Evolutionary conservation across 2,113 vertebrate species (phyloP), one percentile per base, ranked within the genome.

Genomic region (Sinocyclocheilus maitianheensis): DNA sequence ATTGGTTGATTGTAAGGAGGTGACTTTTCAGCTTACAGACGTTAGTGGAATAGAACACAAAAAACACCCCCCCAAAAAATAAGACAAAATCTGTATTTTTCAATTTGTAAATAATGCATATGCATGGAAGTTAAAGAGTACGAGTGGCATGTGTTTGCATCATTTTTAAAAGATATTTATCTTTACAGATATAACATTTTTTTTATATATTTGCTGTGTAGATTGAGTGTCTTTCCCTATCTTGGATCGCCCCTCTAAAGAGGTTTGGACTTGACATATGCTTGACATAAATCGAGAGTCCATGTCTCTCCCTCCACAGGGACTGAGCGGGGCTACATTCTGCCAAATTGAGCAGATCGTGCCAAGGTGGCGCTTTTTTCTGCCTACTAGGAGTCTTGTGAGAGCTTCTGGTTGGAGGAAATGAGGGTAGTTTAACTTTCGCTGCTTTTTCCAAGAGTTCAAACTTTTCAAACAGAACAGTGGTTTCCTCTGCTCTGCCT

Each of bases 131-230:
- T 93, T 91, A 90, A 93, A 96, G 95, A 95, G 96, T 96, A 97
- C 96, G 97, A 95, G 97, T 97, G 97, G 97, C 97, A 99, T 97
- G 97, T 98, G 96, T 98, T 98, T 98, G 97, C 97, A 98, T 98
- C 95, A 96, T 97, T 97, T 99, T 96, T 96, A 97, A 91, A 97
- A 97, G 96, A 97, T 99, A 99, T 99, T 99, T 99, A 99, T 99
- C 97, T 98, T 99, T 97, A 96, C 96, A 96, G 94, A 96, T 96
- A 96, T 96, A 92, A 94, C 94, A 96, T 26, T 26, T 26, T 26
- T 26, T 26, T 26, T 1, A 75, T 97, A 96, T 97, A 96, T 97
- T 96, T 96, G 95, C 96, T 95, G 95, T 96, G 94, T 96, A 95
- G 94, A 96, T 97, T 86, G 90, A 91, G 92, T 91, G 85, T 87